Base-by-base conservation (phyloP, 2,113 vertebrate genomes). In the Chaetura pelagica region DNA sequence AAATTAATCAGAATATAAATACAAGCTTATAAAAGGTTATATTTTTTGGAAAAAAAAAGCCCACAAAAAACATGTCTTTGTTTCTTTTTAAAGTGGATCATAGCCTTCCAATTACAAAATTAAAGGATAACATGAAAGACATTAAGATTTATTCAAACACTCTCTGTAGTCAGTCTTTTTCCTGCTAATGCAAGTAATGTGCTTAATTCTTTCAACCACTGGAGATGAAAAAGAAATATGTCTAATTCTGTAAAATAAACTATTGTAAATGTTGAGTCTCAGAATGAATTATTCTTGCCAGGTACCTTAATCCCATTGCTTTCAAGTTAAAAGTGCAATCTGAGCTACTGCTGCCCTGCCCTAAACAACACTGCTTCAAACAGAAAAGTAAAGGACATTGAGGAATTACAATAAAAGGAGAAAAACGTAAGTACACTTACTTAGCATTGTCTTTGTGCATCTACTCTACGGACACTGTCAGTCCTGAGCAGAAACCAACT, bases 291-390 rank as follows among this genome's bases (percentile, higher is more conserved):
- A 79, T 52, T 84, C 80, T 66, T 96, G 84, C 51, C 80, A 93
- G 58, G 66, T 92, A 84, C 71, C 29, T 89, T 64, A 95, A 91
- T 69, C 78, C 35, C 27, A 49, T 0, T 95, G 49, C 30, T 93
- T 90, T 87, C 49, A 89, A 89, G 87, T 52, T 89, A 89, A 87
- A 94, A 94, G 79, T 51, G 38, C 24, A 91, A 90, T 76, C 59
- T 67, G 21, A 91, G 52, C 27, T 78, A 84, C 42, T 58, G 34
- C 62, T 75, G n/a, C 48, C 66, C 24, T 75, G 21, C 13, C 73
- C 35, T 87, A 48, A 95, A 88, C n/a, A 88, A 52, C 1, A 3
- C 10, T 3, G 4, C 21, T 93, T 91, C 49, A 69, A 78, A 61
- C 19, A 77, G 24, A 73, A 55, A 48, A 85, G 34, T 40, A 78